Evolutionary conservation across 2,888 invertebrate genomes (phyloP), one percentile per base, ranked within the genome.

Genomic region (Hemicrepidius hirtus): DNA sequence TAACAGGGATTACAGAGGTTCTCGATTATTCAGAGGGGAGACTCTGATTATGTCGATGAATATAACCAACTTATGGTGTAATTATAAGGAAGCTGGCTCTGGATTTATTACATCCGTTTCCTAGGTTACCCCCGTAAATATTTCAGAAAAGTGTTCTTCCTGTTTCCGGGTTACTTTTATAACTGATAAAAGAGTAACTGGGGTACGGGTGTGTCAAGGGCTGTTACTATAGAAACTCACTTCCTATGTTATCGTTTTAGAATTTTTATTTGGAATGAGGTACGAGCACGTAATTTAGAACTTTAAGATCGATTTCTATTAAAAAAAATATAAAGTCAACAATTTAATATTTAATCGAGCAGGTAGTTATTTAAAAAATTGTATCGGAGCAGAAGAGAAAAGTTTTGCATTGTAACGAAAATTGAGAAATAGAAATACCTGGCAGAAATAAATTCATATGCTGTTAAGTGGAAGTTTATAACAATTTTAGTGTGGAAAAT

Each of bases 221-320:
- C 13, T 28, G 24, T 53, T 28, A 53, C 53, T 49, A 5, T 49
- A 28, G 53, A 28, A 53, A 53, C 53, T 53, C 53, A 53, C 32
- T 53, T 53, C 53, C 53, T 24, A n/a, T 28, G n/a, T 3, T 13
- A 32, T n/a, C 28, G 16, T 13, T 53, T 3, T 12, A 12, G 28
- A n/a, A 16, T 13, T 53, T 53, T 53, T 53, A 3, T 32, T 13
- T 7, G 18, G 18, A 46, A 16, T 13, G 4, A 37, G 10, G n/a
- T 3, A 37, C 3, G 4, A 12, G 37, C 37, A 6, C 13, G 3
- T 40, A 40, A 13, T 1, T 37, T 37, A 37, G 12, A 12, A 6
- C n/a, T 10, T 37, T 37, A 10, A 37, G n/a, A n/a, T n/a, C n/a
- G n/a, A n/a, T n/a, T n/a, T n/a, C n/a, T n/a, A n/a, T n/a, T n/a